Percentiles rank a stretch among this genome's conserved stretches.
These are phyloP conservation scores for Eurois occulta DNA, from an alignment of 2,888 invertebrate species.

Conservation along the genomic window DNA sequence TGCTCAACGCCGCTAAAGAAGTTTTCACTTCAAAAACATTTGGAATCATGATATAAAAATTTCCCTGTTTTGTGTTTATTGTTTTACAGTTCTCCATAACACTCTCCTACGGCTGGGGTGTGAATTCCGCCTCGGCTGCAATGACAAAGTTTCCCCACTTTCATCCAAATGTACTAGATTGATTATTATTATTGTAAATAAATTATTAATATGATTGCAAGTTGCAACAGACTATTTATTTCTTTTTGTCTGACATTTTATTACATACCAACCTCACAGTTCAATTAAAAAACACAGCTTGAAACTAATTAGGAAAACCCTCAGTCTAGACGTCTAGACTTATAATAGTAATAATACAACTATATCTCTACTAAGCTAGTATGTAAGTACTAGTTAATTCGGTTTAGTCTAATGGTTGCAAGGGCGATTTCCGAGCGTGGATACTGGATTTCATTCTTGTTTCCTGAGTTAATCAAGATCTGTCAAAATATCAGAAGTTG, in stretches of 20 bases:
- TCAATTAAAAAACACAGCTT: conserved; percentile 33
- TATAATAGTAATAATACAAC: background rate
- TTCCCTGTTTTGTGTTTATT: background rate
- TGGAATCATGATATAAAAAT: background rate
- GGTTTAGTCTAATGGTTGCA: background rate
- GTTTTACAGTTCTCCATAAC: background rate
- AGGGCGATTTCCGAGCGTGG: background rate
- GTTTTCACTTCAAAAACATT: too few relatives aligned
- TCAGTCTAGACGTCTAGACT: conserved; percentile 42
- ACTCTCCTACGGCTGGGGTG: background rate
- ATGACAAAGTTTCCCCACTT: background rate
- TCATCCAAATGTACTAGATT: background rate
- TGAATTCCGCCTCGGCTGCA: background rate
- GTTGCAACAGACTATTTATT: background rate
- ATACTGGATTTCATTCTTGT: background rate
- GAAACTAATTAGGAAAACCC: conserved; percentile 15
- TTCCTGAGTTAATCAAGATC: background rate
- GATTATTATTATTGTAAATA: background rate
- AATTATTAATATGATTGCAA: background rate
- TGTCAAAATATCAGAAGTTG: background rate
- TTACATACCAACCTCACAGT: background rate
- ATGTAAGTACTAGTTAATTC: background rate
- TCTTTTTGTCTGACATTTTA: background rate
- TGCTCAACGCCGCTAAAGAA: too few relatives aligned
- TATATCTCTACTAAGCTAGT: background rate